Evolutionary conservation across 2,888 invertebrate genomes (phyloP).

Genomic region (Mellilla xanthometata): DNA sequence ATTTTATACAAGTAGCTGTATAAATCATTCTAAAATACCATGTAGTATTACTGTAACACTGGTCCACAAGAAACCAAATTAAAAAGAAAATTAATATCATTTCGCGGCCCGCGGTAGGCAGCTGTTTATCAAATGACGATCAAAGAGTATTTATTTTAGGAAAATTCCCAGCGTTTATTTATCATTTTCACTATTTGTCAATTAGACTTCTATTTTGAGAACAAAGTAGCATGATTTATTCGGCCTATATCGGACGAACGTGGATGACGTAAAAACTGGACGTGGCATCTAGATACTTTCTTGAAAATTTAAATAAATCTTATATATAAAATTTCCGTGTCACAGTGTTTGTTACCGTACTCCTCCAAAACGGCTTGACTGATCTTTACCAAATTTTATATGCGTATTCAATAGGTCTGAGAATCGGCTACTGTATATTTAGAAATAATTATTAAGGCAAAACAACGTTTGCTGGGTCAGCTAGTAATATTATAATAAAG

Average conservation of each 20-base stretch:
- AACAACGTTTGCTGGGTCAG: too few relatives aligned
- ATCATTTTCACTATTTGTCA: conserved; percentile 82
- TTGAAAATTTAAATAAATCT: conserved; percentile 16
- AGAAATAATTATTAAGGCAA: too few relatives aligned
- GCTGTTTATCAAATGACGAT: conserved; percentile 77
- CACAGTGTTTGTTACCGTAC: too few relatives aligned
- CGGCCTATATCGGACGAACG: conserved; percentile 40
- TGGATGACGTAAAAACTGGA: conserved; percentile 19
- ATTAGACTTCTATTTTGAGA: conserved; percentile 78
- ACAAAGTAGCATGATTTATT: conserved; percentile 75
- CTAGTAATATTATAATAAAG: too few relatives aligned
- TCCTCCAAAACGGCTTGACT: too few relatives aligned
- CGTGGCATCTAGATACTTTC: conserved; percentile 16
- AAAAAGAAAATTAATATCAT: conserved; percentile 79
- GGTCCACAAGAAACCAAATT: conserved; percentile 46
- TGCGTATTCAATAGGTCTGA: too few relatives aligned
- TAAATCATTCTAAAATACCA: conserved; percentile 64
- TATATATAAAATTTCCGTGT: too few relatives aligned
- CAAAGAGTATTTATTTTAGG: conserved; percentile 74
- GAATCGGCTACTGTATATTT: too few relatives aligned
- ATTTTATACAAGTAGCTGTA: conserved; percentile 40
- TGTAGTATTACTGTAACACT: conserved; percentile 50
- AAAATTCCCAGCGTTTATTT: conserved; percentile 73
- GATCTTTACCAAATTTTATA: too few relatives aligned
- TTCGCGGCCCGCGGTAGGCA: conserved; percentile 62